Evolutionary conservation across 2,797 vertebrate species (phyloP), one percentile per base, ranked within the genome.

Genomic region (Gila robusta): DNA sequence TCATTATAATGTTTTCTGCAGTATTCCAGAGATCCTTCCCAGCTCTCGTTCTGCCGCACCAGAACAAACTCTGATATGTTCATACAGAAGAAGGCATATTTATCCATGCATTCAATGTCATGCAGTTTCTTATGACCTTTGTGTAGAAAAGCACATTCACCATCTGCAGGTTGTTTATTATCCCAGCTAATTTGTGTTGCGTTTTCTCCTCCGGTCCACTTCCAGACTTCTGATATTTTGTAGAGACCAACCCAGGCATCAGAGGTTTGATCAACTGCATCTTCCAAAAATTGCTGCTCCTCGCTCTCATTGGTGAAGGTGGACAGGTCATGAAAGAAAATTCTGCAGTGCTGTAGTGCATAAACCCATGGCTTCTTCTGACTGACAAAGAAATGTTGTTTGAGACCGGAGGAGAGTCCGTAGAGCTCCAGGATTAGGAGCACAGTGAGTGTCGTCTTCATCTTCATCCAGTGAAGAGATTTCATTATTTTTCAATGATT

Each of bases 21-120:
- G 70, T 86, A 86, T 35, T 76, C 44, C 76, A 84, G 88, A 89
- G 93, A 92, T 0, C 37, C 5, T 0, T 1, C 0, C 92, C 92
- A 91, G 3, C 0, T 17, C 70, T 0, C 16, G 0, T 0, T 0
- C 1, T 39, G 0, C 0, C 9, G 0, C 0, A 91, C 19, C 37
- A 69, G 79, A 73, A 92, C 70, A 11, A 91, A 91, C 26, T 93
- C 90, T 16, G 78, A 62, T 37, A 79, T 41, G 12, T 44, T 39
- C 87, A 88, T 88, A 41, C 87, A 88, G 78, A 81, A 86, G 41
- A 88, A 86, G 23, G 9, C 47, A 23, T 59, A 32, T 23, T 26
- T 39, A 56, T 8, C 10, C 6, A 11, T 2, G 3, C 84, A 88
- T 0, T n/a, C 0, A 2, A 0, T 52, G 62, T 37, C 73, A 49